Percentiles rank a stretch among this genome's conserved stretches.
These are phyloP conservation scores for Catharus ustulatus DNA, from an alignment of 2,797 vertebrate genomes.

Conservation along the genomic window DNA sequence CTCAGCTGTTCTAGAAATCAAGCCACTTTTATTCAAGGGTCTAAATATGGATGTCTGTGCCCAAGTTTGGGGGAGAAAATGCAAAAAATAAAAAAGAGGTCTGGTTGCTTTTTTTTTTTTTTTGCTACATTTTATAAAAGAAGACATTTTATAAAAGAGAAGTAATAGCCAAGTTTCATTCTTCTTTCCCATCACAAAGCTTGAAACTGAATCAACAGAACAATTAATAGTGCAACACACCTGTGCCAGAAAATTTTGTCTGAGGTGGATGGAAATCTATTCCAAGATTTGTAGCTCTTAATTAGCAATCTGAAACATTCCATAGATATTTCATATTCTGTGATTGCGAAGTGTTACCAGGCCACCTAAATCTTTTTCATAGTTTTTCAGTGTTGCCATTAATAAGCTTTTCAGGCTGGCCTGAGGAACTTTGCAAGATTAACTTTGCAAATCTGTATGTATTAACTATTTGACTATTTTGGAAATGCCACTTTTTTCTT, in stretches of 20 bases:
- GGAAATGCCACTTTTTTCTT: constrained; percentile 3
- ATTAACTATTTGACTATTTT: constrained; percentile 48
- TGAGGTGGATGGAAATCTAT: constrained; percentile 8
- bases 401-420: constrained; percentile 38
- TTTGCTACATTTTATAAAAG: background rate
- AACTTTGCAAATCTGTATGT: constrained; percentile 27
- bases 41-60: constrained; percentile 70
- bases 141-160: constrained; percentile 43
- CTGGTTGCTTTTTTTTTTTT: background rate
- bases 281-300: background rate
- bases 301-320: background rate
- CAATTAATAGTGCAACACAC: constrained; percentile 34
- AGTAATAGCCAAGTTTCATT: constrained; percentile 14
- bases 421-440: constrained; percentile 49
- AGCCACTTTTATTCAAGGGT: constrained; percentile 66
- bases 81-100: background rate
- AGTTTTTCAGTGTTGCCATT: constrained; percentile 25
- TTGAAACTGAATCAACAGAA: constrained; percentile 51
- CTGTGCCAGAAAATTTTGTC: constrained; percentile 4
- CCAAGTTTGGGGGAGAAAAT: constrained; percentile 8
- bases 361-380: constrained; percentile 21
- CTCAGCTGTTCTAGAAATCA: constrained; percentile 67
- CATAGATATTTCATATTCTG: background rate
- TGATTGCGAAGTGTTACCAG: background rate
- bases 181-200: constrained; percentile 4